A percentile compares a stretch with the other conserved stretches of the same genome.
Conservation (phyloP, 2,113 vertebrate genomes). For the Condylura cristata region DNA sequence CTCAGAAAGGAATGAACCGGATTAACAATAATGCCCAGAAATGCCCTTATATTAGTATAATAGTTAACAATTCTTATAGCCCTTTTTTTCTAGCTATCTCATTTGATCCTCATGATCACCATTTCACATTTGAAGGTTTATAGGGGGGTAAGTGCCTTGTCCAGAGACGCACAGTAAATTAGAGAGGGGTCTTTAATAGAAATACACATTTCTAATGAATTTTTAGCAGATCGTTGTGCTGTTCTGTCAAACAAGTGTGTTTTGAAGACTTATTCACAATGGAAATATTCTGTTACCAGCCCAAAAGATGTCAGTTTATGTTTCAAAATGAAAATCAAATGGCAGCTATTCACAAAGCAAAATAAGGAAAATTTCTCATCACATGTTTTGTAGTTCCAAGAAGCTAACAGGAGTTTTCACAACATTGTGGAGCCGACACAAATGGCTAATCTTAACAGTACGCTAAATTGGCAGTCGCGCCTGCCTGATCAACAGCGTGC, state of each 20-base stretch:
- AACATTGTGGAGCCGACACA: slow-evolving; percentile 45
- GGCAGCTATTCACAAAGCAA: slow-evolving; percentile 66
- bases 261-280: slow-evolving; percentile 1
- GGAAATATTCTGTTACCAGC: slow-evolving; percentile 17
- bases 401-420: slow-evolving; percentile 69
- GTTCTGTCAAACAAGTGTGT: background rate
- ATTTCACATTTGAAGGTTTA: slow-evolving; percentile 55
- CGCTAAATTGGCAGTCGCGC: slow-evolving; percentile 27
- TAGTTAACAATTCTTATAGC: slow-evolving; percentile 49
- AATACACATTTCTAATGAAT: slow-evolving; percentile 47
- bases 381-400: slow-evolving; percentile 60
- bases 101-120: background rate
- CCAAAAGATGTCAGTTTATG: slow-evolving; percentile 51
- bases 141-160: slow-evolving; percentile 20
- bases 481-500: slow-evolving; percentile 61
- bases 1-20: slow-evolving; percentile 15
- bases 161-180: slow-evolving; percentile 58
- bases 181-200: slow-evolving; percentile 42
- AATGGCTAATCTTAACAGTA: slow-evolving; percentile 69
- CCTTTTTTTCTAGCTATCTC: slow-evolving; percentile 29
- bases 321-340: slow-evolving; percentile 64
- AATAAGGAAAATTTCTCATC: slow-evolving; percentile 68
- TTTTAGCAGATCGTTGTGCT: slow-evolving; percentile 48
- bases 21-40: slow-evolving; percentile 44
- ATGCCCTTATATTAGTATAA: slow-evolving; percentile 47